These are phyloP conservation scores for Ennomos fuscantarius DNA, from an alignment of 2,888 invertebrate genomes.

Conservation along the genomic window DNA sequence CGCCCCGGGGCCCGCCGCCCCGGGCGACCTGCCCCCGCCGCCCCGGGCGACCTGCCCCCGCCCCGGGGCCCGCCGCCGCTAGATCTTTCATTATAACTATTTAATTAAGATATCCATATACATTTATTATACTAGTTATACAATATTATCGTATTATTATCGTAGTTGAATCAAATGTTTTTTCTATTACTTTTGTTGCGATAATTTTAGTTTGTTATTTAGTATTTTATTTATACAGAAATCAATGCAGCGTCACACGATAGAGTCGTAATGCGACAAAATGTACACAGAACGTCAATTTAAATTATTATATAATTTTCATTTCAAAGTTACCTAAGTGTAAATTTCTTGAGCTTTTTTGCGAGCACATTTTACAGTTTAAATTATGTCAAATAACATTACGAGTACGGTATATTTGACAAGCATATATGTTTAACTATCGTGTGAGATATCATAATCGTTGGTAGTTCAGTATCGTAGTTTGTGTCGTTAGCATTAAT, in stretches of 20 bases:
- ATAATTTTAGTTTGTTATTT: constrained; percentile 82
- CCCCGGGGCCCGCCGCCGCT: constrained; percentile 35
- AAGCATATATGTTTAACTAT: constrained; percentile 3
- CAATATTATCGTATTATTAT: constrained; percentile 61
- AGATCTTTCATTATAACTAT: constrained; percentile 54
- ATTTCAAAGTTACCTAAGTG: too few relatives aligned
- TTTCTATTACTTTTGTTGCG: constrained; percentile 69
- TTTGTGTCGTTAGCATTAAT: too few relatives aligned
- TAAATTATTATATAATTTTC: too few relatives aligned
- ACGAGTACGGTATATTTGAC: too few relatives aligned
- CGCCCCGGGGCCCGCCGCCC: constrained; percentile 31
- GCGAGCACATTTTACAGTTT: too few relatives aligned
- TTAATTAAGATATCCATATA: constrained; percentile 58
- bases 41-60: too few relatives aligned
- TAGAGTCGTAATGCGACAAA: constrained; percentile 21
- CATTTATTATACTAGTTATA: constrained; percentile 56
- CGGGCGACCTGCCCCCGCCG: neutral
- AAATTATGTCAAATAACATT: too few relatives aligned
- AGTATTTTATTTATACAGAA: constrained; percentile 76
- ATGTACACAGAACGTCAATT: too few relatives aligned
- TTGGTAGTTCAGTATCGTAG: constrained; percentile 23
- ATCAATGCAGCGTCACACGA: constrained; percentile 46
- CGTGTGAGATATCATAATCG: constrained; percentile 19
- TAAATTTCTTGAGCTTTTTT: too few relatives aligned
- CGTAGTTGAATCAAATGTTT: constrained; percentile 69